Conservation (phyloP, 1,140 invertebrate species). For the Pseudomyrmex concolor region DNA sequence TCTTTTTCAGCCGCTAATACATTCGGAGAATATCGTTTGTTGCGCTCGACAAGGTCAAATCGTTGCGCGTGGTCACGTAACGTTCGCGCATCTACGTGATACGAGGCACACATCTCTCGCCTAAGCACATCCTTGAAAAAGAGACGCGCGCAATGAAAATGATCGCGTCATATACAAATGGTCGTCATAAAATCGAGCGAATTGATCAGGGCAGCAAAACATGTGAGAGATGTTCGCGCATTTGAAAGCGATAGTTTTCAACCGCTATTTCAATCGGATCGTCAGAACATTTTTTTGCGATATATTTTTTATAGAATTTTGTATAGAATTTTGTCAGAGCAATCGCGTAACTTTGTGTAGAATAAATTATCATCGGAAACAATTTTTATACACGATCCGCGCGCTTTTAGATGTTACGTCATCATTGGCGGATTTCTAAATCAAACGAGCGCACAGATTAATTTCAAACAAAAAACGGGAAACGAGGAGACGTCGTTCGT, state of each 20-base stretch:
- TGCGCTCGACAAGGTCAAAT: conserved; percentile 35
- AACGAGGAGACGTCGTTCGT: background rate
- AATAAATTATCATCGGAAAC: background rate
- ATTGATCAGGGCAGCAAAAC: background rate
- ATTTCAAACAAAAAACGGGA: background rate
- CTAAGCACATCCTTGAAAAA: background rate
- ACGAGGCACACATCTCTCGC: conserved; percentile 33
- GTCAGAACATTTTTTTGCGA: background rate
- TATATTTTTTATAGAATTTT: background rate
- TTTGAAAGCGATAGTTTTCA: background rate
- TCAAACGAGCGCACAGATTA: conserved; percentile 25
- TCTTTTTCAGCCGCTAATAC: conserved; percentile 1
- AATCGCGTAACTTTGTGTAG: background rate
- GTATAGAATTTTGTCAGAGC: background rate
- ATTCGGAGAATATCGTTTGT: conserved; percentile 16
- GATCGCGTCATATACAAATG: background rate
- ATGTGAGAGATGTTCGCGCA: background rate
- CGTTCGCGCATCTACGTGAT: conserved; percentile 49
- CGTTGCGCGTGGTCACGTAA: conserved; percentile 30
- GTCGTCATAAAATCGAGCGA: conserved; percentile 20
- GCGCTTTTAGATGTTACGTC: background rate
- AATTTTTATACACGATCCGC: background rate
- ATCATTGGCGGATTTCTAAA: conserved; percentile 16
- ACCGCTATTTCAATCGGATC: background rate
- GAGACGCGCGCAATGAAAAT: background rate